Base-by-base conservation (phyloP, 2,113 vertebrate species). In the Odocoileus hemionus region DNA sequence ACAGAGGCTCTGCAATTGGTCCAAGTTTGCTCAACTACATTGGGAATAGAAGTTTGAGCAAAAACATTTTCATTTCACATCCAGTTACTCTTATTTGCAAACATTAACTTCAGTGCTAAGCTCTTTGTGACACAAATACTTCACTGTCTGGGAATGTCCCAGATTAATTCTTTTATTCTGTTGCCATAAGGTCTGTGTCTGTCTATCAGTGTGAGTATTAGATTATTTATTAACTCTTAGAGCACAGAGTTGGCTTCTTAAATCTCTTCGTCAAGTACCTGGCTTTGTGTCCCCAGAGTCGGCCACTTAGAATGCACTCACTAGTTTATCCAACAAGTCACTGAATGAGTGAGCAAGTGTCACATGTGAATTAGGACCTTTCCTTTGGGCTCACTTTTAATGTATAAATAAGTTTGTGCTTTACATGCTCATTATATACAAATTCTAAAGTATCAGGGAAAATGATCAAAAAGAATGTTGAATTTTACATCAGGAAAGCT, bases 141-240 rank as follows among this genome's bases (percentile, higher is more conserved):
- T 88, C 30, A 45, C 61, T 90, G 74, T 87, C 76, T 2, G 36
- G 89, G 57, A 90, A 84, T 94, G 61, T 84, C 78, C 93, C 91
- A 45, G 39, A 61, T 88, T 55, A 84, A 83, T 95, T 89, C 15
- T 86, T 94, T 91, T 88, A 78, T 96, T 88, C 45, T 93, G 45
- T 39, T 25, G 47, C 58, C 30, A 43, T 17, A 78, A 85, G 39
- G 70, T 76, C n/a, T 91, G 60, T 79, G 36, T 45, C 45, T 88
- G 16, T 26, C 21, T 57, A 13, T 86, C 43, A 43, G 43, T 83
- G 33, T 61, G 91, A 50, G 54, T 83, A 76, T 43, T 57, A 57
- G 52, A 83, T 45, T 45, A 54, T 33, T 78, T 45, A 50, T 36
- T 82, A 47, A 94, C 33, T 84, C 61, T 90, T 80, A 58, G 6